Conservation (phyloP, 1,140 invertebrate species). For the Drusus annulatus region DNA sequence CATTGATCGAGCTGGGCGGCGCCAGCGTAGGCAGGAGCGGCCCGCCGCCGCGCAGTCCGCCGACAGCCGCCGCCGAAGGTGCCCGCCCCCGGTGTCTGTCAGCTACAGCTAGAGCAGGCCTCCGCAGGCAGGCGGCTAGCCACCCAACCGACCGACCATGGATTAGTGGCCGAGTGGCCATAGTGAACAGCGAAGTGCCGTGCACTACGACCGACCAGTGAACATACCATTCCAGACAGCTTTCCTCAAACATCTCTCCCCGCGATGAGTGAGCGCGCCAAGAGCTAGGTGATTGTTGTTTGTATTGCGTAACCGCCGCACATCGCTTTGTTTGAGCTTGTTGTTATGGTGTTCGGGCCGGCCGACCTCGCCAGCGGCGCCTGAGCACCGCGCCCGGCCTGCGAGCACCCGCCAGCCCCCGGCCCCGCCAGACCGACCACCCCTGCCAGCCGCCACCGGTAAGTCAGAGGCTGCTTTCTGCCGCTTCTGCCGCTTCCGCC, state of each 20-base stretch:
- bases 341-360: conserved; percentile 19
- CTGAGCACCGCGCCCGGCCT: conserved; percentile 1
- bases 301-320: conserved; percentile 27
- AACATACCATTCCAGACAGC: not conserved
- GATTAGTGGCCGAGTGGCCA: not conserved
- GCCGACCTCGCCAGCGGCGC: not conserved
- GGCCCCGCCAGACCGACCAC: too few relatives aligned
- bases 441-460: too few relatives aligned
- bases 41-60: conserved; percentile 24
- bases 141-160: not conserved
- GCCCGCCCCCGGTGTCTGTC: conserved; percentile 3
- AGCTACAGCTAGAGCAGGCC: too few relatives aligned
- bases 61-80: conserved; percentile 10
- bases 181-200: too few relatives aligned
- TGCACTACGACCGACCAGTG: not conserved
- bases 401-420: not conserved
- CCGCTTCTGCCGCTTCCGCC: too few relatives aligned
- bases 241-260: not conserved
- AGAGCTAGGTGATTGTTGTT: not conserved
- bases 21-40: conserved; percentile 1
- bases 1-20: conserved; percentile 44
- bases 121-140: too few relatives aligned
- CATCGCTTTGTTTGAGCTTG: not conserved
- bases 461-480: too few relatives aligned
- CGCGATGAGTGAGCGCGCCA: conserved; percentile 13